Conservation (phyloP, 2,113 vertebrate species). For the Lepisosteus oculatus region DNA sequence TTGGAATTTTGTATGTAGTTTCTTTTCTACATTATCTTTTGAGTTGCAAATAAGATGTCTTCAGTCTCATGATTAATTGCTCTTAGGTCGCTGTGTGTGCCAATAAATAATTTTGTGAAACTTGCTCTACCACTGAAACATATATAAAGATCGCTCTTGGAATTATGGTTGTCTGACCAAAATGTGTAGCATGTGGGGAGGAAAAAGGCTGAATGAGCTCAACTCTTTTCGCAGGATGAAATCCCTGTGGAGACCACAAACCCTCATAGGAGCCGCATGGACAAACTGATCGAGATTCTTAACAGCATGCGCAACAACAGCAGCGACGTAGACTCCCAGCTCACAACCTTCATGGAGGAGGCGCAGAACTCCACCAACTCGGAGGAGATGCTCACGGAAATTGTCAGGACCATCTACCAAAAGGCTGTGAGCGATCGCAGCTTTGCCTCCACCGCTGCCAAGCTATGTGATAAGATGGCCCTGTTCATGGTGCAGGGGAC, state of each 20-base stretch:
- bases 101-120: background rate
- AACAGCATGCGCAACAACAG: conserved; percentile 96
- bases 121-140: no score
- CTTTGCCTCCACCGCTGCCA: conserved; percentile 92
- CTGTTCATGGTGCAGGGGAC: conserved; percentile 97
- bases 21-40: background rate
- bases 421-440: conserved; percentile 88
- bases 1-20: background rate
- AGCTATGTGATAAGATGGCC: conserved; percentile 95
- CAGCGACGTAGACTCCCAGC: conserved; percentile 85
- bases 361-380: conserved; percentile 88
- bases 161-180: no score
- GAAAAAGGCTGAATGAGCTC: no score
- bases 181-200: background rate
- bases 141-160: no score
- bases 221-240: conserved; percentile 73
- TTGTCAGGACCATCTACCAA: conserved; percentile 88
- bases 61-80: background rate
- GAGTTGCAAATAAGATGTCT: background rate
- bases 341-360: conserved; percentile 93
- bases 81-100: background rate
- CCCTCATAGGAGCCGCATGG: conserved; percentile 83
- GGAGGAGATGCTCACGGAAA: conserved; percentile 86
- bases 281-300: conserved; percentile 88
- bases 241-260: conserved; percentile 60